Conservation (phyloP, 2,888 invertebrate genomes). For the Pristionchus maxplancki region DNA sequence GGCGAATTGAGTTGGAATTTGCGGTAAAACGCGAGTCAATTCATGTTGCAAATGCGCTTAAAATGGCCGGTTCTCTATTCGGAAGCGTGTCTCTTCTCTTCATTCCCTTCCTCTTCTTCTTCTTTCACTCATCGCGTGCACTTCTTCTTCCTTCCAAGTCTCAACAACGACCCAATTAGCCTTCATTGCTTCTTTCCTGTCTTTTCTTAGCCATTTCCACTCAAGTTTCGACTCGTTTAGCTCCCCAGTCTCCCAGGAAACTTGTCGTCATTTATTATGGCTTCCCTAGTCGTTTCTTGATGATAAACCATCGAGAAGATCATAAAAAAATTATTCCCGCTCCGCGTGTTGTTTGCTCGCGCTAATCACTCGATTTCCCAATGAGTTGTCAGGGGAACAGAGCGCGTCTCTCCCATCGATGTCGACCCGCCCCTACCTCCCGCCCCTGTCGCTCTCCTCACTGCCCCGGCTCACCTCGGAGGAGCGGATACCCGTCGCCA, state of each 20-base stretch:
- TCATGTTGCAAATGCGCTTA: not conserved
- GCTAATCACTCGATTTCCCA: slow-evolving; percentile 19
- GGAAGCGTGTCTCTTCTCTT: slow-evolving; percentile 8
- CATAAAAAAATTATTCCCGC: too few relatives aligned
- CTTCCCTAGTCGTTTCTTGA: not conserved
- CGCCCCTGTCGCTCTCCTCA: slow-evolving; percentile 34
- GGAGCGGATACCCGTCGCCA: not conserved
- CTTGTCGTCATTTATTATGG: not conserved
- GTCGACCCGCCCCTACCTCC: slow-evolving; percentile 31
- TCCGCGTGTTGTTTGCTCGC: too few relatives aligned
- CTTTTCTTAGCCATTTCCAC: not conserved
- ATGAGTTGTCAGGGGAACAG: not conserved
- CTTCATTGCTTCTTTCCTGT: not conserved
- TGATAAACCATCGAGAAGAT: too few relatives aligned
- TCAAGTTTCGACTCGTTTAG: not conserved
- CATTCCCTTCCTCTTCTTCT: not conserved
- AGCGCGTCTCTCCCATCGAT: not conserved
- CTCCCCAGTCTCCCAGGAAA: not conserved
- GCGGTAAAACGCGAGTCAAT: slow-evolving; percentile 16
- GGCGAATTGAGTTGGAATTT: not conserved
- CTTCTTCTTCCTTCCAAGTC: not conserved
- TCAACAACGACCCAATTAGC: slow-evolving; percentile 12
- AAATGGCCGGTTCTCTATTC: not conserved
- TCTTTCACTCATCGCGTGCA: slow-evolving; percentile 9
- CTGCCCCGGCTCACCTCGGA: not conserved